These are phyloP conservation scores for Brachypalpus laphriformis DNA, from an alignment of 2,888 invertebrate species.

Conservation along the genomic window DNA sequence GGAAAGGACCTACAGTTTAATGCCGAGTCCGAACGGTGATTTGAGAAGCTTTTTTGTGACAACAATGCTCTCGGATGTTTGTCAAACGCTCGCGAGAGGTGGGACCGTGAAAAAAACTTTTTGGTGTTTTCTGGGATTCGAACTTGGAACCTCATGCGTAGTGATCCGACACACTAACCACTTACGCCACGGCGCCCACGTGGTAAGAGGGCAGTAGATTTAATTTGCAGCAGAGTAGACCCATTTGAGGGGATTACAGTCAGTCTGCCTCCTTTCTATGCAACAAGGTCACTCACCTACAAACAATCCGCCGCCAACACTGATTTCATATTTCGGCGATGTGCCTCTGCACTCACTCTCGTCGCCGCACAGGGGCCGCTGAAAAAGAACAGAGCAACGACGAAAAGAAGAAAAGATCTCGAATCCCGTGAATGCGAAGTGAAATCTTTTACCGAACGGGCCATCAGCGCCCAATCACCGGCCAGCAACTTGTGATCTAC, in stretches of 20 bases:
- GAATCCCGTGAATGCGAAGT: neutral
- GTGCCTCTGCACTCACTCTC: neutral
- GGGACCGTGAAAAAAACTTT: too few species aligned
- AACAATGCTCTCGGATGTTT: too few species aligned
- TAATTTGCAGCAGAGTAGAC: too few species aligned
- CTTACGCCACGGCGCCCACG: too few species aligned
- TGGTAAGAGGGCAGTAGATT: too few species aligned
- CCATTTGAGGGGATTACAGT: neutral
- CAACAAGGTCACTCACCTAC: constrained; percentile 43
- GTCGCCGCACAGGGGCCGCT: neutral
- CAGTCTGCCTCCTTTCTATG: neutral
- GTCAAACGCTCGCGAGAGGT: too few species aligned
- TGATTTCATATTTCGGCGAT: neutral
- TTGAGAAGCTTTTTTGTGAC: too few species aligned
- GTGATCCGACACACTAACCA: too few species aligned
- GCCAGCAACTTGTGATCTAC: constrained; percentile 35
- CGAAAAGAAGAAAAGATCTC: constrained; percentile 1
- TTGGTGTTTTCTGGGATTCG: too few species aligned
- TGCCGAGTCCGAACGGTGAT: too few species aligned
- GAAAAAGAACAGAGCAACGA: neutral
- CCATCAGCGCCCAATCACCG: constrained; percentile 8
- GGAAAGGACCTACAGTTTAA: too few species aligned
- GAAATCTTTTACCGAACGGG: neutral
- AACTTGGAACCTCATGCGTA: too few species aligned
- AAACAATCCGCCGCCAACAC: neutral